Percentiles rank a stretch among this genome's conserved stretches.
Evolutionary conservation across 2,888 invertebrate species (phyloP).

Genomic region (Timema cristinae): DNA sequence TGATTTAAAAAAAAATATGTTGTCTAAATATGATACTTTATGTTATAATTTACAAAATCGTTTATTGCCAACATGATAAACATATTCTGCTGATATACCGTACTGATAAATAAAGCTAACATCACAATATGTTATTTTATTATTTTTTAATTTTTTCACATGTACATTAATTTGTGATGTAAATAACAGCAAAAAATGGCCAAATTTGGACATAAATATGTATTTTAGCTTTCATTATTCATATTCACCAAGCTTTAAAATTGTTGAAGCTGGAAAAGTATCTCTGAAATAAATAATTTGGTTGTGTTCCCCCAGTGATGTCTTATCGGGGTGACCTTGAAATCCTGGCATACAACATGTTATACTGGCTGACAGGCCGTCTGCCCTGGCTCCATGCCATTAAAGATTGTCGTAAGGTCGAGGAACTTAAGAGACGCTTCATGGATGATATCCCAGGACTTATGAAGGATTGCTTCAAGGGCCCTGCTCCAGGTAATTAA

Average conservation of each 20-base stretch:
- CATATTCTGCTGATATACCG: too few relatives aligned
- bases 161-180: too few relatives aligned
- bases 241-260: background rate
- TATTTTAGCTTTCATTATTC: background rate
- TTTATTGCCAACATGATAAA: too few relatives aligned
- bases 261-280: background rate
- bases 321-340: constrained; percentile 90
- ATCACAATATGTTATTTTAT: too few relatives aligned
- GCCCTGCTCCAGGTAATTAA: constrained; percentile 22
- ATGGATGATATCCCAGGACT: constrained; percentile 54
- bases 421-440: constrained; percentile 63
- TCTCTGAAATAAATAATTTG: constrained; percentile 34
- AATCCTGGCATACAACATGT: constrained; percentile 87
- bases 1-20: too few relatives aligned
- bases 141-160: too few relatives aligned
- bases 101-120: too few relatives aligned
- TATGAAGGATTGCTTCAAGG: constrained; percentile 46
- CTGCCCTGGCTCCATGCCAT: constrained; percentile 77
- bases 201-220: background rate
- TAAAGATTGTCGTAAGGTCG: constrained; percentile 57
- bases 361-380: constrained; percentile 86
- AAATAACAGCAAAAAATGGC: too few relatives aligned
- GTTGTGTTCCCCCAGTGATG: constrained; percentile 53
- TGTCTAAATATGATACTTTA: too few relatives aligned
- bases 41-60: too few relatives aligned